These are phyloP conservation scores for Camelus bactrianus DNA, from an alignment of 2,113 vertebrate species.

Conservation along the genomic window DNA sequence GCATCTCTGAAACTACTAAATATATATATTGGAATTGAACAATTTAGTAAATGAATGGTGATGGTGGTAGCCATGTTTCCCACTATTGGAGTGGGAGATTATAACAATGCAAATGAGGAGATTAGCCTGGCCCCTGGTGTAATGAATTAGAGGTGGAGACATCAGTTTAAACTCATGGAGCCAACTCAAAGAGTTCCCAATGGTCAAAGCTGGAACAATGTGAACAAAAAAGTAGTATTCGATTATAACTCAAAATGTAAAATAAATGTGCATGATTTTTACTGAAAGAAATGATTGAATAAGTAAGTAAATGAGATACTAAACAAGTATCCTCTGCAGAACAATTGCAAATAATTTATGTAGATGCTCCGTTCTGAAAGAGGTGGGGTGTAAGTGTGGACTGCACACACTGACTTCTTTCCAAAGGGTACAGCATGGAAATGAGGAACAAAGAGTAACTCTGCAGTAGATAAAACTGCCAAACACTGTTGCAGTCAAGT, in stretches of 20 bases:
- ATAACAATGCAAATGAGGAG: background rate
- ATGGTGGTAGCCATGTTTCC: background rate
- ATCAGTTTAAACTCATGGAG: background rate
- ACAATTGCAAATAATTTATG: background rate
- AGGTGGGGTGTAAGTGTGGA: background rate
- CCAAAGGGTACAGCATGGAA: background rate
- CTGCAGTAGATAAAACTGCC: background rate
- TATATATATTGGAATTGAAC: background rate
- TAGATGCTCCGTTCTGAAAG: background rate
- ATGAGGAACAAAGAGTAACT: background rate
- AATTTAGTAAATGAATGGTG: background rate
- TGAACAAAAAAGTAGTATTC: background rate
- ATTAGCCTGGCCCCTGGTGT: background rate
- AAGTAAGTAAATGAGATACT: background rate
- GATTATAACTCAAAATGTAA: background rate
- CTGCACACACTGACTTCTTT: background rate
- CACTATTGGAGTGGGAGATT: background rate
- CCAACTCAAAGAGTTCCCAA: background rate
- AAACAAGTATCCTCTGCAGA: background rate
- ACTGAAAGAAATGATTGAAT: background rate
- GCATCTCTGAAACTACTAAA: background rate
- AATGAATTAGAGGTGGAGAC: background rate
- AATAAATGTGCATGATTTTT: background rate
- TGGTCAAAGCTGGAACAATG: background rate
- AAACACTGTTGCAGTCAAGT: background rate